Conservation (phyloP, 2,113 vertebrate genomes). For the Hiodon alosoides region DNA sequence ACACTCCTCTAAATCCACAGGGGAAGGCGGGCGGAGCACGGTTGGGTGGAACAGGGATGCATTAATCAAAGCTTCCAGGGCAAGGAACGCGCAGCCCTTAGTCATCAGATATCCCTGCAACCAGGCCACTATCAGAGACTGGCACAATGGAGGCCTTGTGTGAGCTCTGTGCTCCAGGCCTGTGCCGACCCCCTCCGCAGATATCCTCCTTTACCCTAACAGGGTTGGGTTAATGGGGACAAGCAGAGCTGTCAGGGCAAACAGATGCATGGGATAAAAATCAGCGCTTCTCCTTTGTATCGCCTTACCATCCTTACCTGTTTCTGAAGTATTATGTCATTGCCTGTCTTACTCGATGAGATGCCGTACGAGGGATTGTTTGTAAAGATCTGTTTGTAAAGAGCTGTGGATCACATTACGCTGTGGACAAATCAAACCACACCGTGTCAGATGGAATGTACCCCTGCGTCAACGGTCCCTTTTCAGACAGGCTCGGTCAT, state of each 20-base stretch:
- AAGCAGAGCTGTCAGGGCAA: conserved; percentile 17
- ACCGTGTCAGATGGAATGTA: too few relatives aligned
- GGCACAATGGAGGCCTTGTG: conserved; percentile 58
- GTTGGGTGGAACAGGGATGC: conserved; percentile 50
- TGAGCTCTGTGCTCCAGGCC: conserved; percentile 17
- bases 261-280: conserved; percentile 41
- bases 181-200: conserved; percentile 34
- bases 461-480: too few relatives aligned
- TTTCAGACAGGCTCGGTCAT: too few relatives aligned
- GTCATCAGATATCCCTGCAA: conserved; percentile 58
- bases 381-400: too few relatives aligned
- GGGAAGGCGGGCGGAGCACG: conserved; percentile 23
- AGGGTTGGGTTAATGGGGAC: neutral
- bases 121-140: conserved; percentile 35
- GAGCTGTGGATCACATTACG: too few relatives aligned
- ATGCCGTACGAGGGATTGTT: too few relatives aligned
- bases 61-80: conserved; percentile 52
- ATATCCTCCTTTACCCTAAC: conserved; percentile 28
- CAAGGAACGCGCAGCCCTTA: conserved; percentile 49
- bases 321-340: too few relatives aligned
- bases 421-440: too few relatives aligned
- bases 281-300: conserved; percentile 31
- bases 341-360: too few relatives aligned
- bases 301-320: too few relatives aligned
- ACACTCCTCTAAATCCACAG: neutral